These are phyloP conservation scores for Leptinotarsa defecta DNA, from an alignment of 1,140 invertebrate genomes.

Conservation along the genomic window DNA sequence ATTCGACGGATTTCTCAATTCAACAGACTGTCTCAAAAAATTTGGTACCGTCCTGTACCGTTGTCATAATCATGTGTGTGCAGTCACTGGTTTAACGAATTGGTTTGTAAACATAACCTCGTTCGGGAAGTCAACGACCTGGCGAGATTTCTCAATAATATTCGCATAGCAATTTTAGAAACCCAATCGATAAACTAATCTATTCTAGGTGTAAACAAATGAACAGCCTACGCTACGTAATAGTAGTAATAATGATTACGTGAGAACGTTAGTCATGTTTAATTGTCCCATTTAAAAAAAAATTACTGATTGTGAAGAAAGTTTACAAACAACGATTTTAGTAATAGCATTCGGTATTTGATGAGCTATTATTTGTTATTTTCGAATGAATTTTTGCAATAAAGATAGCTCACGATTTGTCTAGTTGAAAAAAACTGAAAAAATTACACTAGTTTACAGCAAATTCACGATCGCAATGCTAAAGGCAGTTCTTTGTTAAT, in stretches of 20 bases:
- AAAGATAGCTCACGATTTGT: no score
- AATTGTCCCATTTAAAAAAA: neutral
- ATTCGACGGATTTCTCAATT: no score
- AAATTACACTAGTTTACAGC: no score
- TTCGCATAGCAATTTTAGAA: slow-evolving; percentile 8
- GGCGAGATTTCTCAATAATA: neutral
- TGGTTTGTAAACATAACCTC: slow-evolving; percentile 3
- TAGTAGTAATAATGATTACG: neutral
- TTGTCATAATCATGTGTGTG: neutral
- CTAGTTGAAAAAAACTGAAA: no score
- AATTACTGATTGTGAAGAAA: no score
- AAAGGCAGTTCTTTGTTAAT: no score
- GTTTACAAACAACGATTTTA: no score
- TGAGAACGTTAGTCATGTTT: neutral
- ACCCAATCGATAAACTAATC: slow-evolving; percentile 1
- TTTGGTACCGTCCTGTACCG: neutral
- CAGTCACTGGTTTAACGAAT: neutral
- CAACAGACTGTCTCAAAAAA: no score
- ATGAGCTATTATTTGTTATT: no score
- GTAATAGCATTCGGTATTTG: no score
- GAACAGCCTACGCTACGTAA: neutral
- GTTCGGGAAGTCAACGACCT: neutral
- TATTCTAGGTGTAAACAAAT: slow-evolving; percentile 8
- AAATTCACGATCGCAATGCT: no score
- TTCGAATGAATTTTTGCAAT: no score